Evolutionary conservation across 1,140 invertebrate genomes (phyloP).

Genomic region (Microplitis demolitor): DNA sequence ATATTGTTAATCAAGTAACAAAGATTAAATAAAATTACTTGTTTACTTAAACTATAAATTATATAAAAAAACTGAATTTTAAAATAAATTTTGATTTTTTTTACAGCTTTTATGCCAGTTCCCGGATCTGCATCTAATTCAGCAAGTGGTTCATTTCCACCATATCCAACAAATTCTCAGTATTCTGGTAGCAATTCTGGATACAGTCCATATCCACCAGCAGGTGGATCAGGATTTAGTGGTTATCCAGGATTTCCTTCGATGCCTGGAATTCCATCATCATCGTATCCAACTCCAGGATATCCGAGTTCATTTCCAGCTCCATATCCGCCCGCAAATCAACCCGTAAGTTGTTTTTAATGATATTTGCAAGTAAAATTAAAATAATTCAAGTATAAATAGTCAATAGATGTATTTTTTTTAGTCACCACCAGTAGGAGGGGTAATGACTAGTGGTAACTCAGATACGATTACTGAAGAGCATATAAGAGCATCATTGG

Average conservation of each 20-base stretch:
- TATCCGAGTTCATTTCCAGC: constrained; percentile 50
- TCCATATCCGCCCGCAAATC: constrained; percentile 43
- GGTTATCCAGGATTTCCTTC: constrained; percentile 31
- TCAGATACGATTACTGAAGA: constrained; percentile 90
- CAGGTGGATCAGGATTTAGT: constrained; percentile 20
- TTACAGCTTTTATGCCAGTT: constrained; percentile 68
- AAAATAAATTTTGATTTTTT: constrained; percentile 27
- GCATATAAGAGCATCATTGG: constrained; percentile 89
- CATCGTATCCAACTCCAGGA: constrained; percentile 32
- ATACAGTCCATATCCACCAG: constrained; percentile 51
- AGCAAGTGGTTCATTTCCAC: constrained; percentile 39
- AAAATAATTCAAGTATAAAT: constrained; percentile 9
- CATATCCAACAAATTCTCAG: constrained; percentile 47
- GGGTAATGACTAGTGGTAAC: constrained; percentile 52
- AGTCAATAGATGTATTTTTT: constrained; percentile 31
- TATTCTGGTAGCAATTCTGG: constrained; percentile 40
- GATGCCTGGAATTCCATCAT: constrained; percentile 25
- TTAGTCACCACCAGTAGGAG: constrained; percentile 58
- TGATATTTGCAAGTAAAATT: constrained; percentile 21
- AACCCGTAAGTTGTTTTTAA: constrained; percentile 45
- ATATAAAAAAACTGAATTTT: not conserved
- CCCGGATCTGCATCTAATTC: constrained; percentile 52
- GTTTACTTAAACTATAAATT: not conserved
- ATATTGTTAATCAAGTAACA: too few relatives aligned
- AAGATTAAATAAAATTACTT: not conserved